Percentiles rank a stretch among this genome's conserved stretches.
Conservation (phyloP, 2,113 vertebrate genomes). For the Phodopus roborovskii region DNA sequence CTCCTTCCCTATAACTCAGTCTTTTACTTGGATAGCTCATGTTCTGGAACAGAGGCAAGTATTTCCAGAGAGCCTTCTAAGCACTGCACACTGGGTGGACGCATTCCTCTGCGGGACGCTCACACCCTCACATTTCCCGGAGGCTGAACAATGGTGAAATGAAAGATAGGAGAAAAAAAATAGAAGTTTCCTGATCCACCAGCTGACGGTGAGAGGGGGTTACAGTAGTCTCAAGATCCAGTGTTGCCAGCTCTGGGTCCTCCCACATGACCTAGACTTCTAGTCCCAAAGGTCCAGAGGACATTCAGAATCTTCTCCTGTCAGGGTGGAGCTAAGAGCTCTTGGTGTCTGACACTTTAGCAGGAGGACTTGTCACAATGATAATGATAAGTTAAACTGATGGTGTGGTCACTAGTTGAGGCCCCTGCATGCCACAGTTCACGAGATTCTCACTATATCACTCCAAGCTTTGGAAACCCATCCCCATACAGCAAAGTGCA, state of each 20-base stretch:
- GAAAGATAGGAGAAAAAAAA: background rate
- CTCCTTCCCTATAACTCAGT: background rate
- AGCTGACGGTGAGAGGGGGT: background rate
- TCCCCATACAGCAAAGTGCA: background rate
- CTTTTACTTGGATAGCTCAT: background rate
- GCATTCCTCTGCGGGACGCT: background rate
- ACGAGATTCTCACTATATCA: background rate
- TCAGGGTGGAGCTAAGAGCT: background rate
- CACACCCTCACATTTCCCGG: background rate
- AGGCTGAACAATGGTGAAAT: background rate
- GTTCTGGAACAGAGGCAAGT: background rate
- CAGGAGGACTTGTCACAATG: background rate
- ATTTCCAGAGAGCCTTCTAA: background rate
- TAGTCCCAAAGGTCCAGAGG: background rate
- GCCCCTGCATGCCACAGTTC: background rate
- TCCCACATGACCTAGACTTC: background rate
- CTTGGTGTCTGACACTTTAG: background rate
- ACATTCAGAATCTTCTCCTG: background rate
- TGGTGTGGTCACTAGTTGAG: background rate
- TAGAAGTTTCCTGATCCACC: background rate
- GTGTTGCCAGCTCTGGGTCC: background rate
- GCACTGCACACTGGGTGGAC: rapidly evolving
- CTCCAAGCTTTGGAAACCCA: background rate
- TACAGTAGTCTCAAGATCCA: background rate
- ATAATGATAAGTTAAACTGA: background rate